Evolutionary conservation across 2,888 invertebrate species (phyloP), one percentile per base, ranked within the genome.

Genomic region (Catocala fraxini): DNA sequence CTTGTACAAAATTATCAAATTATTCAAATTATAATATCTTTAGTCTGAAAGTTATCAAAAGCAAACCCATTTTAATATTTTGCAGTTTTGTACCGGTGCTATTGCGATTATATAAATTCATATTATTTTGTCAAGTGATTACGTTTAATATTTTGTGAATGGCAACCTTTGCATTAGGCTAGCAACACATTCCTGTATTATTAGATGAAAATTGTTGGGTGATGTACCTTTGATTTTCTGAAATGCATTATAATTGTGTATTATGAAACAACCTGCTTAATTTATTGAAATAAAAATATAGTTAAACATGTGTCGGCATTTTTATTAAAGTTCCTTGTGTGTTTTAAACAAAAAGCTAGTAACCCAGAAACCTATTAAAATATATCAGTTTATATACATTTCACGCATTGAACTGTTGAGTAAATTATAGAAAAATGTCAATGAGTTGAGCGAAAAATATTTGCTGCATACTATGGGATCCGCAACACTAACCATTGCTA

Each of bases 261-360:
- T 83, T 84, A 82, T 79, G 71, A 83, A 84, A 85, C 79, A 83
- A 87, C 81, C 88, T 83, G 90, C 90, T 90, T 91, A 90, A 91
- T 91, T 91, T 91, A 91, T 90, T 89, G 84, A 89, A 90, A 86
- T 89, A 89, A 89, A 89, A 85, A 84, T 86, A 87, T 88, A 88
- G 82, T 80, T 84, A 83, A 82, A 85, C 75, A 77, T 82, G 76
- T 51, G 10, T 58, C n/a, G 51, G 62, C 43, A 61, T 62, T 73
- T 73, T 73, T 39, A 7, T 39, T 39, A 39, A 15, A 15, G 15
- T 15, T 25, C 25, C 25, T 25, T 25, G 25, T 25, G 25, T 25
- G 25, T 25, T 25, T 4, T 25, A 25, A 25, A 25, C 25, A 25
- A 25, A 25, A 25, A 25, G 25, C 25, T 25, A 25, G 25, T 25